A percentile compares a stretch with the other conserved stretches of the same genome.
Evolutionary conservation across 2,888 invertebrate species (phyloP).

Genomic region (Encarsia formosa): DNA sequence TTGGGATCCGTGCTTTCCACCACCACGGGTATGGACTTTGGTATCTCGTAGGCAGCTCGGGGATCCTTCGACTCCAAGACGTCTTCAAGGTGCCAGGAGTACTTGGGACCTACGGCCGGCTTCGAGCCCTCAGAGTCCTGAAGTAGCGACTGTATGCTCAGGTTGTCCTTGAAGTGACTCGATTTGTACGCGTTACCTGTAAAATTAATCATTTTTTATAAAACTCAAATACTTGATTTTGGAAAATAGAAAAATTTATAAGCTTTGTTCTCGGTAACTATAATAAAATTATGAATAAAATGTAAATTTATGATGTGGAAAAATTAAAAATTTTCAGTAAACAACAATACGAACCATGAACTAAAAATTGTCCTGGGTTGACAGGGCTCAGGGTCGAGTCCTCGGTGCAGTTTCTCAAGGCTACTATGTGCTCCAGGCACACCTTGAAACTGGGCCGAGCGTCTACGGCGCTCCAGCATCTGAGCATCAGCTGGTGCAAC

Average conservation of each 20-base stretch:
- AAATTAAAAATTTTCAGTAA: too few relatives aligned
- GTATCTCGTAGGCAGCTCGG: conserved; percentile 64
- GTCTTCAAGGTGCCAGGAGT: conserved; percentile 65
- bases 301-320: too few relatives aligned
- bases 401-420: conserved; percentile 41
- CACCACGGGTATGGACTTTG: conserved; percentile 49
- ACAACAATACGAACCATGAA: conserved; percentile 6
- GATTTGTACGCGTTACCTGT: conserved; percentile 54
- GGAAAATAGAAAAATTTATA: too few relatives aligned
- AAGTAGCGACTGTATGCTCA: conserved; percentile 53
- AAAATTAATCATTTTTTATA: conserved; percentile 18
- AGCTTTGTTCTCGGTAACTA: too few relatives aligned
- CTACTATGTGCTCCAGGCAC: conserved; percentile 61
- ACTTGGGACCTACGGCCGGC: conserved; percentile 55
- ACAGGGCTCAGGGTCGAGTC: conserved; percentile 44
- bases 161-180: conserved; percentile 52
- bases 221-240: too few relatives aligned
- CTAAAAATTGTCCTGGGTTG: conserved; percentile 43
- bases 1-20: not conserved
- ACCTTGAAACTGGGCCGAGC: conserved; percentile 82
- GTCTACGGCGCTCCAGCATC: conserved; percentile 84
- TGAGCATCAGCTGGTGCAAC: conserved; percentile 78
- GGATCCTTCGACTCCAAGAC: conserved; percentile 48
- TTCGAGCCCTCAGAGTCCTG: conserved; percentile 41
- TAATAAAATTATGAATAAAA: too few relatives aligned